These are phyloP conservation scores for Solenodon paradoxus DNA, from an alignment of 2,113 vertebrate species.

Conservation along the genomic window DNA sequence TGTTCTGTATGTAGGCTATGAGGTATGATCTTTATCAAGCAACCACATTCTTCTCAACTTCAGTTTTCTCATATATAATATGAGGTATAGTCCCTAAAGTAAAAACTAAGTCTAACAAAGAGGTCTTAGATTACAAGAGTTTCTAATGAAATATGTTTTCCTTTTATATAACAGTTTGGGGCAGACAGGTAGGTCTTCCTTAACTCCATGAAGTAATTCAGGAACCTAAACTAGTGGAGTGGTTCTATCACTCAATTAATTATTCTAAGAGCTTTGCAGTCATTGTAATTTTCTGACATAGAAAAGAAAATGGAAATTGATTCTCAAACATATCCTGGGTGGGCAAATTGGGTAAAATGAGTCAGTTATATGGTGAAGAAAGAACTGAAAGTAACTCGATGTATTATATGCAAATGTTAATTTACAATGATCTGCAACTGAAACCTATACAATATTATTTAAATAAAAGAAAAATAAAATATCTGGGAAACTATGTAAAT, in stretches of 20 bases:
- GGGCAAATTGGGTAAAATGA: no score
- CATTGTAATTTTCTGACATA: neutral
- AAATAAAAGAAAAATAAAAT: no score
- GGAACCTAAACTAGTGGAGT: neutral
- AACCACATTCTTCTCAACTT: neutral
- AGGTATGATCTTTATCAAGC: neutral
- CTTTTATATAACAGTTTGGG: neutral
- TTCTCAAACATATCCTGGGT: rapidly evolving
- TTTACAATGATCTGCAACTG: no score
- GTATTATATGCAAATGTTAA: no score
- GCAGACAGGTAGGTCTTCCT: rapidly evolving
- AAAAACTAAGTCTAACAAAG: neutral
- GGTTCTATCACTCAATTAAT: neutral
- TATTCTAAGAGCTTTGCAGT: neutral
- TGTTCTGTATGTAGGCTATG: neutral
- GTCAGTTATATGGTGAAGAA: no score
- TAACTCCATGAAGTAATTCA: neutral
- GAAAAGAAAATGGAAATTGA: neutral
- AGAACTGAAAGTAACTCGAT: no score
- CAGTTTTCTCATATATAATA: neutral
- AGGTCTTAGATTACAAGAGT: neutral
- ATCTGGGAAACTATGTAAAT: neutral
- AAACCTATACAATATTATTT: no score
- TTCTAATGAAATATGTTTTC: neutral
- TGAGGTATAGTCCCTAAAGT: neutral